Evolutionary conservation across 1,140 invertebrate genomes (phyloP).

Genomic region (Conus betulinus): DNA sequence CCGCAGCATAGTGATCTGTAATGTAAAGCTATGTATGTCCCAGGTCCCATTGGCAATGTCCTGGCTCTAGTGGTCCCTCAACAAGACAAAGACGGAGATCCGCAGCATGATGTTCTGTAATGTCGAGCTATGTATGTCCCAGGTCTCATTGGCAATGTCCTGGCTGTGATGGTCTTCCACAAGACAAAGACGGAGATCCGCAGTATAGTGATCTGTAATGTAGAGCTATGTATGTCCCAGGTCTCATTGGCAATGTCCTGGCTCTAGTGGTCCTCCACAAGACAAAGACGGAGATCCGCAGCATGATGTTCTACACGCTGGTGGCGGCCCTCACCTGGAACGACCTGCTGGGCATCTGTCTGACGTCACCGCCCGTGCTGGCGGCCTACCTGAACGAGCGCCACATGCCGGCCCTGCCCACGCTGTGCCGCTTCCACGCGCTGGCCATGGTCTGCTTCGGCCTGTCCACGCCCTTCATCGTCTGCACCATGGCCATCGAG

Average conservation of each 20-base stretch:
- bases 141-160: constrained; percentile 64
- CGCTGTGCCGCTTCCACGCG: constrained; percentile 71
- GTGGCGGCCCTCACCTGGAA: constrained; percentile 74
- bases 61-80: constrained; percentile 68
- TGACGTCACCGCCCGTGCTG: constrained; percentile 73
- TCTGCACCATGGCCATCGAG: constrained; percentile 76
- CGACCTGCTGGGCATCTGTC: constrained; percentile 74
- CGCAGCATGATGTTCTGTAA: constrained; percentile 74
- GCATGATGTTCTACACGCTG: constrained; percentile 74
- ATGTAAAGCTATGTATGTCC: no score
- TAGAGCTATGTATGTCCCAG: constrained; percentile 51
- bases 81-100: constrained; percentile 53
- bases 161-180: constrained; percentile 71
- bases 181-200: constrained; percentile 53
- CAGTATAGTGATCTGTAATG: constrained; percentile 73
- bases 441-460: constrained; percentile 74
- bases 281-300: constrained; percentile 55
- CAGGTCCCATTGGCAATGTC: constrained; percentile 53
- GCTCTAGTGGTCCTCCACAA: constrained; percentile 69
- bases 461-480: constrained; percentile 74
- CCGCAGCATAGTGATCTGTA: constrained; percentile 71
- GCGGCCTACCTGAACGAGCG: constrained; percentile 67
- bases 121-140: constrained; percentile 52
- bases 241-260: constrained; percentile 67
- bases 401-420: constrained; percentile 69